Percentiles rank a stretch among this genome's conserved stretches.
Conservation (phyloP, 2,113 vertebrate genomes). For the Odontesthes bonariensis region DNA sequence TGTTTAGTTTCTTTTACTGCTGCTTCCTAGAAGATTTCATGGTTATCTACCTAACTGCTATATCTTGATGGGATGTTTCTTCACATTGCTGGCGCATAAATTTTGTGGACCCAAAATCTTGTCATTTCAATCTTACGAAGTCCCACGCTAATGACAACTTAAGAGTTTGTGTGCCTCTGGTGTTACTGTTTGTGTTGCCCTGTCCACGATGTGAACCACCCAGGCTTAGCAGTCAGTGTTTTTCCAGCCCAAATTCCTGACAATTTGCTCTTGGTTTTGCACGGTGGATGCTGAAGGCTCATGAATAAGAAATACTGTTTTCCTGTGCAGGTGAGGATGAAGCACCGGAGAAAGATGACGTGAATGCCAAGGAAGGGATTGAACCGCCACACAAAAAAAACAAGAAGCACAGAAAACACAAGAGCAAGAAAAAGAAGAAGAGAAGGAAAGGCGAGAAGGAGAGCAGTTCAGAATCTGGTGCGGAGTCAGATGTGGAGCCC, state of each 20-base stretch:
- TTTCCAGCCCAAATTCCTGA: background rate
- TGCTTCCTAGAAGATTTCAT: too few species aligned
- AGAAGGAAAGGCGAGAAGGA: constrained; percentile 94
- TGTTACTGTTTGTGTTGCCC: background rate
- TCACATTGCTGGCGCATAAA: too few species aligned
- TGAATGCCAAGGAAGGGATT: constrained; percentile 80
- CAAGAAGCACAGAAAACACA: constrained; percentile 98
- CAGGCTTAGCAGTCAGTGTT: background rate
- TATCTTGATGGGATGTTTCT: too few species aligned
- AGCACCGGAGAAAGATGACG: constrained; percentile 78
- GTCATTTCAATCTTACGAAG: too few species aligned
- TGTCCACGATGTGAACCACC: background rate
- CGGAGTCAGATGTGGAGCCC: constrained; percentile 83
- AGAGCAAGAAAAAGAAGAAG: constrained; percentile 97
- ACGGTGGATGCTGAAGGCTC: background rate
- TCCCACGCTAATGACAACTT: background rate
- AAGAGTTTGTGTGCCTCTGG: background rate
- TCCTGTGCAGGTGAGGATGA: constrained; percentile 74
- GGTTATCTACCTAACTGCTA: too few species aligned
- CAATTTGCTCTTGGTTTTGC: background rate
- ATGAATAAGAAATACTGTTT: constrained; percentile 11
- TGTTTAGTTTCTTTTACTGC: too few species aligned
- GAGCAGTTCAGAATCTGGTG: constrained; percentile 85
- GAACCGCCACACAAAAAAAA: constrained; percentile 92
- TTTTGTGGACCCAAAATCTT: too few species aligned